Percentiles rank a stretch among this genome's conserved stretches.
Conservation (phyloP, 1,140 invertebrate genomes). For the Medauroidea extradentata region DNA sequence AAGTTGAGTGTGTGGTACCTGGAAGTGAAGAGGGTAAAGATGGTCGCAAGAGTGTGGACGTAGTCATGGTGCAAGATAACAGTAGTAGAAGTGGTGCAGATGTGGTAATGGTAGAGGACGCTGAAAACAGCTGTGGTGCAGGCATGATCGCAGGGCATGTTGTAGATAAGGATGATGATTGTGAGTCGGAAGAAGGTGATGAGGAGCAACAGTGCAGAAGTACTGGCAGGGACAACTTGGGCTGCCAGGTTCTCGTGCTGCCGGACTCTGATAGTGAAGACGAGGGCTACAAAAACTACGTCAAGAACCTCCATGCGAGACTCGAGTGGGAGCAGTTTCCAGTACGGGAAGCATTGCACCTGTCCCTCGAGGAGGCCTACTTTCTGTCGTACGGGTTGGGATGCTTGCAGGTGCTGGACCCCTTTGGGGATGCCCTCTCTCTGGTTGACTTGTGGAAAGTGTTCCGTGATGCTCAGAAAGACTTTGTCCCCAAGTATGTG, state of each 20-base stretch:
- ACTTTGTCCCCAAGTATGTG: conserved; percentile 71
- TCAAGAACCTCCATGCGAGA: conserved; percentile 54
- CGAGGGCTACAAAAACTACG: conserved; percentile 51
- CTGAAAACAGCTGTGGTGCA: background rate
- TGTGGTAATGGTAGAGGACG: no score
- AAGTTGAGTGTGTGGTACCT: no score
- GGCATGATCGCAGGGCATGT: no score
- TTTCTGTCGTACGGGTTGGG: conserved; percentile 71
- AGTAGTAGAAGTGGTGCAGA: background rate
- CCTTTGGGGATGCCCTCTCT: conserved; percentile 50
- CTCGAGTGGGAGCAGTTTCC: conserved; percentile 54
- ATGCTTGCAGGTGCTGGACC: conserved; percentile 61
- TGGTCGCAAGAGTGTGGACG: no score
- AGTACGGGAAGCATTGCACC: conserved; percentile 56
- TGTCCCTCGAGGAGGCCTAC: conserved; percentile 73
- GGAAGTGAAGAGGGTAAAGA: no score
- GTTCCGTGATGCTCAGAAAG: conserved; percentile 54
- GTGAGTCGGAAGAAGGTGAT: conserved; percentile 1
- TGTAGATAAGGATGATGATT: conserved; percentile 15
- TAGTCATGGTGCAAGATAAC: background rate
- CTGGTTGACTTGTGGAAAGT: conserved; percentile 57
- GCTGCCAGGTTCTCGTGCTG: conserved; percentile 50
- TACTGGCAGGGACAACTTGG: conserved; percentile 29
- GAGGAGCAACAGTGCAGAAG: conserved; percentile 19
- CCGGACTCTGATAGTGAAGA: conserved; percentile 59